Percentiles rank a stretch among this genome's conserved stretches.
Evolutionary conservation across 2,113 vertebrate genomes (phyloP).

Genomic region (Copsychus sechellarum): DNA sequence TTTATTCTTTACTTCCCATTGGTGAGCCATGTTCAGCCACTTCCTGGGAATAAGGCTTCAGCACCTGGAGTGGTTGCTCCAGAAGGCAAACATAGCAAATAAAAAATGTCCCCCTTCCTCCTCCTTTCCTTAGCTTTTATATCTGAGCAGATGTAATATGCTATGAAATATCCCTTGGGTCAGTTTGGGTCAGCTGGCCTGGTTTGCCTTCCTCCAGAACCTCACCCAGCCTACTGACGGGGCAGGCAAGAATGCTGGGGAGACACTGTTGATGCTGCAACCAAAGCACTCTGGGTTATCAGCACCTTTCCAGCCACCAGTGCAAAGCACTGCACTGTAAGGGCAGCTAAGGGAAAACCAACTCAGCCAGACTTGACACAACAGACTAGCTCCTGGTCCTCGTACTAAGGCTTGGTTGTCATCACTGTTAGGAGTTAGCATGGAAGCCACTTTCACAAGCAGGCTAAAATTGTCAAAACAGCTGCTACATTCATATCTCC

Average conservation of each 20-base stretch:
- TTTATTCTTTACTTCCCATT: background rate
- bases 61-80: background rate
- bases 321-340: background rate
- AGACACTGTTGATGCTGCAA: background rate
- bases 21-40: accelerated
- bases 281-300: background rate
- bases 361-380: background rate
- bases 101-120: background rate
- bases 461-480: background rate
- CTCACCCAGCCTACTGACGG: background rate
- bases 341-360: no score
- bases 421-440: background rate
- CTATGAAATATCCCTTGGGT: background rate
- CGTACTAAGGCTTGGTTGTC: accelerated
- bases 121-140: background rate
- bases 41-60: background rate
- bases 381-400: background rate
- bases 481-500: background rate
- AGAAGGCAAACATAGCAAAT: background rate
- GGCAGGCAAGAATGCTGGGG: background rate
- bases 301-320: background rate
- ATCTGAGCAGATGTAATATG: background rate
- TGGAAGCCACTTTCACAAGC: background rate
- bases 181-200: background rate
- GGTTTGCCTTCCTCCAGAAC: background rate